Evolutionary conservation across 2,888 invertebrate genomes (phyloP).

Genomic region (Barypeithes pellucidus): DNA sequence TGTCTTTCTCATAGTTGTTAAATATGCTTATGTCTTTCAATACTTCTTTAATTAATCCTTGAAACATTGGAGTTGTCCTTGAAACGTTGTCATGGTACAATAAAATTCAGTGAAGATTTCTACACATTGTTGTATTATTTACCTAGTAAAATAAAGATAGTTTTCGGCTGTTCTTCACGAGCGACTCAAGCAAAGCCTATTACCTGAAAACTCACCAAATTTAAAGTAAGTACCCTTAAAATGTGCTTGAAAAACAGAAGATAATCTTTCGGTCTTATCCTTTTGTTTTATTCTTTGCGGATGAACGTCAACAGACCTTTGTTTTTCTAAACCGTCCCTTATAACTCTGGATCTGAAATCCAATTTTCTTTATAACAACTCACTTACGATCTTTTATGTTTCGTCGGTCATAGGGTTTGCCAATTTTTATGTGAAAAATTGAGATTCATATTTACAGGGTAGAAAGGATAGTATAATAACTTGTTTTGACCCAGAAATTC

Average conservation of each 20-base stretch:
- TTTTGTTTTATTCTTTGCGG: slow-evolving; percentile 55
- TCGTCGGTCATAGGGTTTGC: slow-evolving; percentile 36
- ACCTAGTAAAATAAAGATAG: no score
- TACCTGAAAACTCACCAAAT: neutral
- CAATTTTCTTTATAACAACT: slow-evolving; percentile 52
- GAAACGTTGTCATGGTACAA: no score
- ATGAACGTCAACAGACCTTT: slow-evolving; percentile 56
- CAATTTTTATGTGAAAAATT: slow-evolving; percentile 47
- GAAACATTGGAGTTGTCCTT: no score
- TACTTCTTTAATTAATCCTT: no score
- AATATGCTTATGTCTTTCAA: no score
- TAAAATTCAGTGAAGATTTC: no score
- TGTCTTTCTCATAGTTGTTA: no score
- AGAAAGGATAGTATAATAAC: slow-evolving; percentile 24
- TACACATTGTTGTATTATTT: no score
- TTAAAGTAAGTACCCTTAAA: neutral
- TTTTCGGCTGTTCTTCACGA: no score
- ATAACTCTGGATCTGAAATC: slow-evolving; percentile 46
- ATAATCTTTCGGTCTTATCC: slow-evolving; percentile 53
- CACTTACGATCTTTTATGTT: slow-evolving; percentile 45
- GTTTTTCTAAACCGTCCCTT: slow-evolving; percentile 52
- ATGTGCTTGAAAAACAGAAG: slow-evolving; percentile 55
- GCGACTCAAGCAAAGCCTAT: no score
- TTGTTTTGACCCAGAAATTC: slow-evolving; percentile 5
- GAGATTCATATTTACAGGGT: slow-evolving; percentile 34